phyloP scores from a whole-genome alignment of 2,888 invertebrate species.

The Polydrusus cervinus region DNA sequence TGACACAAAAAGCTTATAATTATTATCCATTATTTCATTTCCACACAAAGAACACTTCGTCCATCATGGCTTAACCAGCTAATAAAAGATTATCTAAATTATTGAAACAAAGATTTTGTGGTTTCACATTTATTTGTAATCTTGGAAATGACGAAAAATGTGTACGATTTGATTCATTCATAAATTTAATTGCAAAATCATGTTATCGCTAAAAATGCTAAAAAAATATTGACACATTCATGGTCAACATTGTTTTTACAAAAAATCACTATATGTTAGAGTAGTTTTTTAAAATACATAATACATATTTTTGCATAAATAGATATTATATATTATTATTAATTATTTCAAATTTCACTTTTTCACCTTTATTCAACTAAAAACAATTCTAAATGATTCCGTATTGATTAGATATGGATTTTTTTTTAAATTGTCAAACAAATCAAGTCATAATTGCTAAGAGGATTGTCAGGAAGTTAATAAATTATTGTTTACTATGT shows the following conservation, averaged over 20 bases:
- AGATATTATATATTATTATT: too few relatives aligned
- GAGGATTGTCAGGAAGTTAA: not conserved
- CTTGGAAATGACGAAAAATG: not conserved
- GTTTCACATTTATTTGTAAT: not conserved
- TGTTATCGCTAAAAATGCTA: constrained; percentile 22
- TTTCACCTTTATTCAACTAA: too few relatives aligned
- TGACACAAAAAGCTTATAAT: too few relatives aligned
- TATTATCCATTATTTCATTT: too few relatives aligned
- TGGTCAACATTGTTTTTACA: constrained; percentile 6
- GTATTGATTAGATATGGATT: too few relatives aligned
- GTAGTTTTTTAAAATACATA: not conserved
- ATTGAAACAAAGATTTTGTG: too few relatives aligned
- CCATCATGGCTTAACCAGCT: too few relatives aligned
- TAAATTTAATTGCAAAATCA: constrained; percentile 40
- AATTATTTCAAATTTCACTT: too few relatives aligned
- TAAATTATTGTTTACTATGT: constrained; percentile 11
- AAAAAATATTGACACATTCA: constrained; percentile 8
- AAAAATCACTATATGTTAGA: not conserved
- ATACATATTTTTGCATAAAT: too few relatives aligned
- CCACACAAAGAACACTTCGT: too few relatives aligned
- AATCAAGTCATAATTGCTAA: not conserved
- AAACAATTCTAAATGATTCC: too few relatives aligned
- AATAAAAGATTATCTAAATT: too few relatives aligned
- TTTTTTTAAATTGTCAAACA: not conserved
- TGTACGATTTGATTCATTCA: constrained; percentile 38